These are phyloP conservation scores for Drosophila diplacantha DNA, from an alignment of 2,888 invertebrate genomes.

Conservation along the genomic window DNA sequence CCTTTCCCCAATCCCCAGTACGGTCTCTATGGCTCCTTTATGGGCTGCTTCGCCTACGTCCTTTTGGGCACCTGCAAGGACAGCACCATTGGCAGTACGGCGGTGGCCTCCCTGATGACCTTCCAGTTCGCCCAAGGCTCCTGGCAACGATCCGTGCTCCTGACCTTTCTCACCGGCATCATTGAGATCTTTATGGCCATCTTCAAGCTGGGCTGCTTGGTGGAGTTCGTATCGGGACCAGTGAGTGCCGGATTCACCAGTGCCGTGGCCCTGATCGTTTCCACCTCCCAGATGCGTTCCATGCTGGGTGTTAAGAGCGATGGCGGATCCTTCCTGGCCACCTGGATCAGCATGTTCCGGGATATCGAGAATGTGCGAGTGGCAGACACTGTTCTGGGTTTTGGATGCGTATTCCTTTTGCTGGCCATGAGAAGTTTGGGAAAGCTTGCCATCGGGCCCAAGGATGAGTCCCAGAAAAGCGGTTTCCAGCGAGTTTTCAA, in stretches of 20 bases:
- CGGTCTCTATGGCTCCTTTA: slow-evolving; percentile 94
- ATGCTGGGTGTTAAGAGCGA: slow-evolving; percentile 85
- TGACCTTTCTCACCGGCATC: slow-evolving; percentile 86
- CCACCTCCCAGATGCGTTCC: slow-evolving; percentile 91
- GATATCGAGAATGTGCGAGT: slow-evolving; percentile 83
- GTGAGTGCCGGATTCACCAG: slow-evolving; percentile 94
- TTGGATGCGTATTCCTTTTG: slow-evolving; percentile 85
- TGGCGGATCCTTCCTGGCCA: slow-evolving; percentile 87
- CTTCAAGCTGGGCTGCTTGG: slow-evolving; percentile 89
- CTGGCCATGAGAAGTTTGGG: slow-evolving; percentile 86
- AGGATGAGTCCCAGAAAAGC: slow-evolving; percentile 76
- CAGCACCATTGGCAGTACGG: slow-evolving; percentile 94
- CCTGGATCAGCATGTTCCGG: slow-evolving; percentile 85
- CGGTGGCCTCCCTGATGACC: slow-evolving; percentile 92
- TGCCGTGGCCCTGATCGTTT: slow-evolving; percentile 91
- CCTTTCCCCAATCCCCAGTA: slow-evolving; percentile 80
- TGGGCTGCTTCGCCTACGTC: slow-evolving; percentile 94
- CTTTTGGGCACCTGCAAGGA: slow-evolving; percentile 94
- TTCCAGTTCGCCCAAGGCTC: slow-evolving; percentile 85
- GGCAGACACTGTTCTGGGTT: slow-evolving; percentile 87
- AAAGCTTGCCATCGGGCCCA: slow-evolving; percentile 81
- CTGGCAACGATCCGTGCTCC: slow-evolving; percentile 83
- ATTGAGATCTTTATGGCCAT: slow-evolving; percentile 89
- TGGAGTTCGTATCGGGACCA: slow-evolving; percentile 93
- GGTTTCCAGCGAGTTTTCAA: slow-evolving; percentile 80